Evolutionary conservation across 1,140 invertebrate genomes (phyloP).

Genomic region (Micrasema minimum): DNA sequence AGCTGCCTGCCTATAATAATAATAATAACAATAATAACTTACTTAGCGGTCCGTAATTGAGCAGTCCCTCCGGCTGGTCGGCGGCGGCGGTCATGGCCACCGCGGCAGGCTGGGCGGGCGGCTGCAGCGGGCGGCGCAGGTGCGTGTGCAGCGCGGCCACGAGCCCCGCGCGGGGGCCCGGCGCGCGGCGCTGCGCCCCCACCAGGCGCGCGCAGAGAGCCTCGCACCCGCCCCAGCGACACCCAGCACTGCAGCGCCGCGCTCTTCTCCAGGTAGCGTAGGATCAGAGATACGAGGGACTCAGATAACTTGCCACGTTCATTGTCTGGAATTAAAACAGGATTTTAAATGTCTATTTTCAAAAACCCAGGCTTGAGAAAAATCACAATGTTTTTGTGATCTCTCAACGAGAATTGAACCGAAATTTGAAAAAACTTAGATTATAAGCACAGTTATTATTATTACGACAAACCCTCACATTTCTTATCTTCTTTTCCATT

Average conservation of each 20-base stretch:
- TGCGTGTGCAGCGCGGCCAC: conserved; percentile 65
- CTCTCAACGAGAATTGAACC: no score
- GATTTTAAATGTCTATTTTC: no score
- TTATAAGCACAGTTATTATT: no score
- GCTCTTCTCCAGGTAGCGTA: conserved; percentile 60
- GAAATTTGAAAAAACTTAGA: no score
- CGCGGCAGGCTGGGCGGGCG: conserved; percentile 61
- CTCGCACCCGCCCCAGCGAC: conserved; percentile 59
- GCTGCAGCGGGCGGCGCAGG: conserved; percentile 61
- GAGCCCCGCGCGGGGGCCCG: conserved; percentile 59
- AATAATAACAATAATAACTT: no score
- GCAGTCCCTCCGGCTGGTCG: conserved; percentile 74
- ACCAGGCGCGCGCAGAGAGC: conserved; percentile 64
- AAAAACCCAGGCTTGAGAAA: no score
- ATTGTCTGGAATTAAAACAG: conserved; percentile 2
- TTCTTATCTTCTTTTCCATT: no score
- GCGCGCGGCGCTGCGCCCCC: conserved; percentile 58
- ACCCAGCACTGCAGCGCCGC: conserved; percentile 61
- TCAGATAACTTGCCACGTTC: conserved; percentile 57
- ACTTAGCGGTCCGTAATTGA: conserved; percentile 91
- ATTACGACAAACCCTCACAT: no score
- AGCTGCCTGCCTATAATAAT: no score
- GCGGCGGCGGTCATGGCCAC: no score
- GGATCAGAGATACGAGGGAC: conserved; percentile 61
- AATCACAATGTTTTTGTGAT: no score